A percentile compares a stretch with the other conserved stretches of the same genome.
Evolutionary conservation across 2,888 invertebrate genomes (phyloP).

Genomic region (Acanthosepion pharaonis): DNA sequence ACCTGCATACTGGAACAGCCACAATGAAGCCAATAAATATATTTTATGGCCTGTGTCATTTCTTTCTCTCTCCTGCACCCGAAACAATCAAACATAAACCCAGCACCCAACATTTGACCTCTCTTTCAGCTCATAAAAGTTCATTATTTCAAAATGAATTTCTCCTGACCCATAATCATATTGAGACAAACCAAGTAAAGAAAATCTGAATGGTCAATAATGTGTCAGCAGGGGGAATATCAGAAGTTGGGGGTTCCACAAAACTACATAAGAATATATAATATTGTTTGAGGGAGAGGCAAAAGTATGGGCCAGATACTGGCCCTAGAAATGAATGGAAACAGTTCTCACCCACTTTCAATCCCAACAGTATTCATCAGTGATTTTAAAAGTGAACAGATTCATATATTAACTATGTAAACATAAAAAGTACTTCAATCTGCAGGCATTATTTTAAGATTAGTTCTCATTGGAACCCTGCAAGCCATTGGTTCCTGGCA

Average conservation of each 20-base stretch:
- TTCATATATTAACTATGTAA: not conserved
- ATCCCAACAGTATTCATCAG: not conserved
- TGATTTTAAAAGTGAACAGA: not conserved
- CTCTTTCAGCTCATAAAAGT: not conserved
- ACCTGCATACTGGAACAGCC: not conserved
- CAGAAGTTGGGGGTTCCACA: not conserved
- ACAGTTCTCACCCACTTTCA: not conserved
- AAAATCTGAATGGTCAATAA: not conserved
- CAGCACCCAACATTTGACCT: not conserved
- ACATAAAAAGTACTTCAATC: not conserved
- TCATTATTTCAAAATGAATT: conserved; percentile 23
- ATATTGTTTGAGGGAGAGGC: not conserved
- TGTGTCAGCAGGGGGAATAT: conserved; percentile 17
- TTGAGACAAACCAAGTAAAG: not conserved
- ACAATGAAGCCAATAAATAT: conserved; percentile 33
- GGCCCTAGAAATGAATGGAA: not conserved
- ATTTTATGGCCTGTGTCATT: not conserved
- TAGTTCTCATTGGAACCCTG: not conserved
- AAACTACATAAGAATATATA: not conserved
- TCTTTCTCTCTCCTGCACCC: too few species aligned
- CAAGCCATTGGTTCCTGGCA: conserved; percentile 12
- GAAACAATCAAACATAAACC: not conserved
- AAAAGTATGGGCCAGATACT: not conserved
- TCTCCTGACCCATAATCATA: not conserved
- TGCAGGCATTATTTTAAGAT: not conserved